Base-by-base conservation (phyloP, 2,888 invertebrate species). In the Cancer borealis region DNA sequence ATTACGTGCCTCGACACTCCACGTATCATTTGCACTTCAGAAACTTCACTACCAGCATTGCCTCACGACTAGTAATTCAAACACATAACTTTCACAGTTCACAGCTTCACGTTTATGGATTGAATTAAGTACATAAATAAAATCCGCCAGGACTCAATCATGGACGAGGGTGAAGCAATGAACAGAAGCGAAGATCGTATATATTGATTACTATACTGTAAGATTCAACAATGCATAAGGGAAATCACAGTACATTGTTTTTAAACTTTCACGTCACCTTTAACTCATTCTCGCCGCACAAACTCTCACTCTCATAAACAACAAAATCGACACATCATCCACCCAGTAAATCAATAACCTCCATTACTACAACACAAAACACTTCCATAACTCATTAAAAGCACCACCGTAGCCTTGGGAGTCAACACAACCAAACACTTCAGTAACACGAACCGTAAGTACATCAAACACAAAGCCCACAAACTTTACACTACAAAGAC, bases 1-100 rank as follows among this genome's bases (percentile, higher is more conserved):
- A 84, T 84, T 39, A 84, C 39, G 84, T 39, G 14, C 39, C 39
- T 10, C 84, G 39, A 30, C 84, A 39, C 39, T 39, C 39, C 39
- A 39, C 39, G 39, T 39, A 84, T 39, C 84, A 84, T 84, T 84
- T 30, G 84, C 84, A 39, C 84, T 79, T 84, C 84, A 30, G 84
- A 39, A 84, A 84, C 84, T 84, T 84, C 84, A 84, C 26, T 73
- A n/a, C 26, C 5, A 12, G 14, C 84, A n/a, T 39, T 84, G 84
- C 84, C 39, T 84, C 84, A 84, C 84, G 39, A 39, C 30, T 39
- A 84, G 39, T 84, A 84, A 84, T 84, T 84, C 39, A 14, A 30
- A 3, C 10, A 30, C 84, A 84, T 84, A 84, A 84, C 84, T 84
- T 84, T 17, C 8, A 10, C 84, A 84, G 14, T 39, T 14, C 84